Evolutionary conservation across 2,797 vertebrate genomes (phyloP), one percentile per base, ranked within the genome.

Genomic region (Poecilia velifera): DNA sequence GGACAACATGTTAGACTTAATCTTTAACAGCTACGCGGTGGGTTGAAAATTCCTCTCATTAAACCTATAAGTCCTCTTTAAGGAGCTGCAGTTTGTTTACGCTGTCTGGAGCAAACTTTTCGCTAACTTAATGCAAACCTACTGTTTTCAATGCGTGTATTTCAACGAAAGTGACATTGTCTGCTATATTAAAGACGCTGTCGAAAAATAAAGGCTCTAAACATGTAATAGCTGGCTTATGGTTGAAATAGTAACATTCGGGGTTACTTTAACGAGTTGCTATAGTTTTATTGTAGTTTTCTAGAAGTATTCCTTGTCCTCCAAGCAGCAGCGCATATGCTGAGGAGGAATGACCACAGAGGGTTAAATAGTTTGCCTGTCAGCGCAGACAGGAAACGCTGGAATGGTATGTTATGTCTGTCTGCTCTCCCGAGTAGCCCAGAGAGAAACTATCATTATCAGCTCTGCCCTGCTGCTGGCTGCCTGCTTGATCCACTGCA

Each of bases 331-430:
- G 85, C 71, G 79, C 86, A 86, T 86, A 85, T 88, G 77, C 71
- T 87, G 25, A 28, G 1, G 45, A 82, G 71, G 80, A 82, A 84
- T 91, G 79, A 92, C 91, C 92, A 90, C 90, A 93, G 64, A 93
- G 94, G 93, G 93, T 94, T 94, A 95, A 94, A 94, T 91, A 94
- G 87, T 93, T 94, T 86, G 84, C 89, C 92, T 91, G 91, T 93
- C 92, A 93, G 90, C 89, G 83, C 72, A 92, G 93, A 95, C 93
- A 95, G 94, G 93, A 95, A 95, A 93, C 85, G 93, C 90, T 90
- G 89, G 91, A 95, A 94, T 94, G 92, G 91, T 94, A 92, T 94
- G 94, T 94, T 94, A 91, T 94, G 94, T 95, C 91, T 94, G 94
- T 95, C 91, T 92, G 92, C 85, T 90, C 91, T 88, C 62, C 62